Evolutionary conservation across 1,140 invertebrate genomes (phyloP), one percentile per base, ranked within the genome.

Genomic region (Aphidius gifuensis): DNA sequence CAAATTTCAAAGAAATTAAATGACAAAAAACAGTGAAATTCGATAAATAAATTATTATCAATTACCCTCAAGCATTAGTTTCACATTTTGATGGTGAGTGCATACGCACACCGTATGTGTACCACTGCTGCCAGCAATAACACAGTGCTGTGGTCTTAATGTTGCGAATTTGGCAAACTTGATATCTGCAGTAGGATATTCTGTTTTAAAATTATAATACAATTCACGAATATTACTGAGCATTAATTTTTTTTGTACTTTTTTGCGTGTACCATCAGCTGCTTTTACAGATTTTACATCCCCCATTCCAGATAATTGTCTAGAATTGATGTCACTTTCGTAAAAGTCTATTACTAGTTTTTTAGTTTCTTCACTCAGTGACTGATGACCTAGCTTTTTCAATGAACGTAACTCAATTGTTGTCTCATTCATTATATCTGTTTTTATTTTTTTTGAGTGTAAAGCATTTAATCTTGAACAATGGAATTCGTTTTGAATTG

Each of bases 41-140:
- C 11, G 7, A 23, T 5, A 39, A 40, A 4, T 39, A 51, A 23
- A 39, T 40, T 42, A 60, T 50, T 11, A 3, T 42, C 11, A 6
- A 8, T 50, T 50, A 60, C 47, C 58, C 7, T 60, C 58, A 9
- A 60, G n/a, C 58, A 60, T 60, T 40, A 60, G 21, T 38, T 60
- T 60, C 5, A 60, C 46, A 42, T 60, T 60, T 42, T 60, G 47
- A 21, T 56, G 54, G 5, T 40, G 7, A 6, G 54, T 56, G 16
- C 54, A 56, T 38, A 56, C 42, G 40, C 58, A 60, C 6, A 60
- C 58, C 5, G 58, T 50, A 42, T 60, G 58, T 50, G 58, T 39
- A 21, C 58, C 58, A 6, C 9, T 9, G 50, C 6, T 16, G 9
- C 21, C 58, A 21, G 58, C 58, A 5, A 60, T n/a, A 11, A 60